Percentiles rank a stretch among this genome's conserved stretches.
These are phyloP conservation scores for Lycaena phlaeas DNA, from an alignment of 2,888 invertebrate genomes.

Conservation along the genomic window DNA sequence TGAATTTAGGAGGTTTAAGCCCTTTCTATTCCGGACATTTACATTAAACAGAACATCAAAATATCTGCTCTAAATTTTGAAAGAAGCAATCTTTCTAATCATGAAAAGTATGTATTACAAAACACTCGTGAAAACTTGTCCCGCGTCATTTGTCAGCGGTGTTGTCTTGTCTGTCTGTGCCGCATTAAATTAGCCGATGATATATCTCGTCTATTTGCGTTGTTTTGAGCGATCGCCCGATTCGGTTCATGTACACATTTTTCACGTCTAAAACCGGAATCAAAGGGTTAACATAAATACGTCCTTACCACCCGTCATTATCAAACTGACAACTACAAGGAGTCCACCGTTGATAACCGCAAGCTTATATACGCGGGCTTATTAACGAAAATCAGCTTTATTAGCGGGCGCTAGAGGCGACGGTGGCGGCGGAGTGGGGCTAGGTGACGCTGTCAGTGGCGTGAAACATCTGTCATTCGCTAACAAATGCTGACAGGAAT, in stretches of 20 bases:
- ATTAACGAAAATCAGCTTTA: slow-evolving; percentile 26
- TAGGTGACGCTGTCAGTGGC: slow-evolving; percentile 36
- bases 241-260: slow-evolving; percentile 19
- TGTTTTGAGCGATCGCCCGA: slow-evolving; percentile 11
- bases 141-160: too few species aligned
- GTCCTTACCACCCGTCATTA: slow-evolving; percentile 58
- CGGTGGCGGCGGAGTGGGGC: slow-evolving; percentile 15
- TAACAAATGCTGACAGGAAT: slow-evolving; percentile 67
- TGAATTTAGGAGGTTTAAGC: too few species aligned
- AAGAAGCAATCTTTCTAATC: too few species aligned
- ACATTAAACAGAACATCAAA: too few species aligned
- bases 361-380: slow-evolving; percentile 17
- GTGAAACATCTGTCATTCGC: slow-evolving; percentile 67
- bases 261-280: slow-evolving; percentile 43
- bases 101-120: too few species aligned
- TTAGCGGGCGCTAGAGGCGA: slow-evolving; percentile 18
- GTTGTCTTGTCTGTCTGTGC: not conserved
- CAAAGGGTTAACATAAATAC: slow-evolving; percentile 53
- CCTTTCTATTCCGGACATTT: too few species aligned
- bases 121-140: too few species aligned
- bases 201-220: not conserved
- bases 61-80: too few species aligned
- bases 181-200: not conserved
- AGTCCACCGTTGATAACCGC: slow-evolving; percentile 32
- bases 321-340: slow-evolving; percentile 48